These are phyloP conservation scores for Sinocyclocheilus rhinocerous DNA, from an alignment of 2,113 vertebrate genomes.

Conservation along the genomic window DNA sequence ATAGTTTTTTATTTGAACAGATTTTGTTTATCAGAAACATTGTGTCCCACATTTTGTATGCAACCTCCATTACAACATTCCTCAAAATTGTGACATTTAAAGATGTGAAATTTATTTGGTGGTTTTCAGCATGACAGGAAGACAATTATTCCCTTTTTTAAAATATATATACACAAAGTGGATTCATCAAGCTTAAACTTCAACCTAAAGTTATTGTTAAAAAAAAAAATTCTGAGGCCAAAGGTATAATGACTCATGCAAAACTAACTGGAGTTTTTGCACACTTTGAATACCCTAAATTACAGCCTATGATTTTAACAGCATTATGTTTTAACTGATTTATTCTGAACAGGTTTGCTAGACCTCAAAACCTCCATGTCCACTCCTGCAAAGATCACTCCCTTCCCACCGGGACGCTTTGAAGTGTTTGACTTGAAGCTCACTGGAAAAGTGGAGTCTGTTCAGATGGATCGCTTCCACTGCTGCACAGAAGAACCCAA, in stretches of 20 bases:
- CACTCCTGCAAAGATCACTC: conserved; percentile 75
- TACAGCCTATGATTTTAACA: neutral
- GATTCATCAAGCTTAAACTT: too few relatives aligned
- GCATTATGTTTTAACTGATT: neutral
- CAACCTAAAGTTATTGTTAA: too few relatives aligned
- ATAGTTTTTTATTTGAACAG: too few relatives aligned
- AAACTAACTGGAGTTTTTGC: neutral
- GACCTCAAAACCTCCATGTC: conserved; percentile 78
- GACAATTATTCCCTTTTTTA: too few relatives aligned
- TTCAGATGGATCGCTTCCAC: conserved; percentile 82
- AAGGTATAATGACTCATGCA: conserved; percentile 76
- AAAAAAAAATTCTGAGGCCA: conserved; percentile 91
- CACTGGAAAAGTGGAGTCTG: conserved; percentile 79
- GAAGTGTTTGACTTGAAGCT: conserved; percentile 83
- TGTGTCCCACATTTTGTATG: too few relatives aligned
- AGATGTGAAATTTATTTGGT: too few relatives aligned
- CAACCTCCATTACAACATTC: too few relatives aligned
- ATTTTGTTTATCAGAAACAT: too few relatives aligned
- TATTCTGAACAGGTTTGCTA: conserved; percentile 70
- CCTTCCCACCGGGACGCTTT: conserved; percentile 84
- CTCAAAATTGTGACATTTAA: too few relatives aligned
- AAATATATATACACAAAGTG: too few relatives aligned
- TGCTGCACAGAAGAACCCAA: conserved; percentile 76
- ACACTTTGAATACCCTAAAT: neutral
- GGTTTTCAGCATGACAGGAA: too few relatives aligned